Conservation (phyloP, 2,888 invertebrate species). For the Spialia ferax region DNA sequence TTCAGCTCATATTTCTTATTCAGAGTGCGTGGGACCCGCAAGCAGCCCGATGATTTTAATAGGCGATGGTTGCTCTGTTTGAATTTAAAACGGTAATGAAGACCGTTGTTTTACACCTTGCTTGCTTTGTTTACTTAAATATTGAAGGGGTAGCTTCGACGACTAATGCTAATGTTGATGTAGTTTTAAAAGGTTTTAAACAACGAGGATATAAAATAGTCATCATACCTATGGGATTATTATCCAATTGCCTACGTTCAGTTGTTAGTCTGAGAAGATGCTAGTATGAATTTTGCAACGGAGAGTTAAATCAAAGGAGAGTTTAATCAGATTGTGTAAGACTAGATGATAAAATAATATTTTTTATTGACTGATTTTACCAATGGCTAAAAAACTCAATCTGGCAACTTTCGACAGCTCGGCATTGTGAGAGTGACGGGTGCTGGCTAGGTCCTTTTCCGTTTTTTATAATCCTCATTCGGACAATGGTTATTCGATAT, state of each 20-base stretch:
- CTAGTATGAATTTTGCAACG: too few relatives aligned
- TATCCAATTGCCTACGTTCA: not conserved
- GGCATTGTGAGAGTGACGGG: constrained; percentile 67
- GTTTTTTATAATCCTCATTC: constrained; percentile 63
- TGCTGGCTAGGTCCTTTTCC: constrained; percentile 68
- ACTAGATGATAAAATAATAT: not conserved
- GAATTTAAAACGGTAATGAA: constrained; percentile 66
- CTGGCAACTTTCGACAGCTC: constrained; percentile 72
- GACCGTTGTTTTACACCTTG: constrained; percentile 73
- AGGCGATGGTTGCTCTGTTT: constrained; percentile 59
- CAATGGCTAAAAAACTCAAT: constrained; percentile 53
- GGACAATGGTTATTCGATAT: constrained; percentile 78
- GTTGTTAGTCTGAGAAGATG: not conserved
- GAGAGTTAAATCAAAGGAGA: too few relatives aligned
- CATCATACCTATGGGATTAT: not conserved
- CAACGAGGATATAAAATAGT: not conserved
- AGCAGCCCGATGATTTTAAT: constrained; percentile 54
- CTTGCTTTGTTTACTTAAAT: constrained; percentile 47
- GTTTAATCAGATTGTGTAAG: too few relatives aligned
- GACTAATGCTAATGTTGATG: too few relatives aligned
- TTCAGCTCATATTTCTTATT: constrained; percentile 86
- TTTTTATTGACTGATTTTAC: not conserved
- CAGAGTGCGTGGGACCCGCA: constrained; percentile 80
- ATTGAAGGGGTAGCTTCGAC: constrained; percentile 10
- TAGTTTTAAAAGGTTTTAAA: too few relatives aligned